Conservation (phyloP, 64 coral and sea anemone genomes). For the Orbicella faveolata region DNA sequence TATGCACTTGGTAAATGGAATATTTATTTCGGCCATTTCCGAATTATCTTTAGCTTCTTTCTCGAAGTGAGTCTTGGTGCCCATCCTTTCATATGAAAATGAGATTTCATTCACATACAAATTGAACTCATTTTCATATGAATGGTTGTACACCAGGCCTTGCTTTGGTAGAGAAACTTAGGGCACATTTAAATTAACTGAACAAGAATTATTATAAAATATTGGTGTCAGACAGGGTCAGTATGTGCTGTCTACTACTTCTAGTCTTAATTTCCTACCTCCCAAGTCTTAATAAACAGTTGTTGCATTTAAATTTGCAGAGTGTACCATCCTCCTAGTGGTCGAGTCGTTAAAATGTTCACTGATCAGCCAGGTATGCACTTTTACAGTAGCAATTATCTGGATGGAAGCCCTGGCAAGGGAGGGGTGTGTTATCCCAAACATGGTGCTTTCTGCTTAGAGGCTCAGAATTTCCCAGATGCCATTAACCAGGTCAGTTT, state of each 20-base stretch:
- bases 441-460: conserved; percentile 79
- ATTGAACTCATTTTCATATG: no score
- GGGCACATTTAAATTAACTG: neutral
- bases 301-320: conserved; percentile 24
- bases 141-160: no score
- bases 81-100: no score
- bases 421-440: conserved; percentile 79
- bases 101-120: no score
- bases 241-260: neutral
- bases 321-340: conserved; percentile 63
- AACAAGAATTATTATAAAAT: neutral
- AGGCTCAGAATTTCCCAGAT: conserved; percentile 87
- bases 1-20: no score
- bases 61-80: no score
- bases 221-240: neutral
- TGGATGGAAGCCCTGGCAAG: conserved; percentile 74
- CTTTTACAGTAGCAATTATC: conserved; percentile 80
- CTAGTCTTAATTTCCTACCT: neutral
- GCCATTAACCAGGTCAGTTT: conserved; percentile 82
- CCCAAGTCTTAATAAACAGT: neutral
- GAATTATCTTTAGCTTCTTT: no score
- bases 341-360: conserved; percentile 77
- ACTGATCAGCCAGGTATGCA: conserved; percentile 89
- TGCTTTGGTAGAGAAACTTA: neutral
- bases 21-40: no score